Evolutionary conservation across 2,888 invertebrate species (phyloP), one percentile per base, ranked within the genome.

Genomic region (Oscheius sp.): DNA sequence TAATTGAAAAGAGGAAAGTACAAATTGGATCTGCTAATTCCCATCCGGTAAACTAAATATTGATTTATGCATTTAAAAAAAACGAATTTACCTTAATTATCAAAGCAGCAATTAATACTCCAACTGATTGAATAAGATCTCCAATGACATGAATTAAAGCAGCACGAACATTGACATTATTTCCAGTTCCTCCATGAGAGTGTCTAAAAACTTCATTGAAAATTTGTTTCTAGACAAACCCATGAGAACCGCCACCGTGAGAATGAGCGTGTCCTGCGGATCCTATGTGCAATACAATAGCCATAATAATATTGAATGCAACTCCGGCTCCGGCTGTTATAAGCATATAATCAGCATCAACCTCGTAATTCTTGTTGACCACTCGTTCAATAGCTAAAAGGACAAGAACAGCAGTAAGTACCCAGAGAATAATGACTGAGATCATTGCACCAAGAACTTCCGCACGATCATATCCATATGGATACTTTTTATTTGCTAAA

Each of bases 61-160:
- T 32, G 22, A 20, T 12, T 36, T 8, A 36, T 9, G 6, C 12
- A 20, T 44, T 62, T 62, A n/a, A 12, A 51, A 14, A 51, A 8
- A 3, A 51, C n/a, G n/a, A n/a, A n/a, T n/a, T n/a, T 28, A 73
- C 71, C 71, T 90, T 87, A 78, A 96, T 95, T 65, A 95, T 90
- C 63, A 93, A 87, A 36, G 96, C 94, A 0, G 96, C 96, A 33
- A 94, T 87, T 71, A 96, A 90, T 0, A 96, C 97, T 0, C 96
- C 96, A 83, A 94, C 90, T 89, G 94, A 95, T 87, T 94, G 94
- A 75, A 96, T 89, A 85, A 97, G 92, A 89, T 97, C 97, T 0
- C 97, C 96, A 68, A 97, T 87, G 57, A 97, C 96, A 88, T 97
- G 97, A 73, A 97, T 94, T 86, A 92, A 93, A 36, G 97, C 96